Evolutionary conservation across 2,888 invertebrate genomes (phyloP).

Genomic region (Drosophila paramelanica): DNA sequence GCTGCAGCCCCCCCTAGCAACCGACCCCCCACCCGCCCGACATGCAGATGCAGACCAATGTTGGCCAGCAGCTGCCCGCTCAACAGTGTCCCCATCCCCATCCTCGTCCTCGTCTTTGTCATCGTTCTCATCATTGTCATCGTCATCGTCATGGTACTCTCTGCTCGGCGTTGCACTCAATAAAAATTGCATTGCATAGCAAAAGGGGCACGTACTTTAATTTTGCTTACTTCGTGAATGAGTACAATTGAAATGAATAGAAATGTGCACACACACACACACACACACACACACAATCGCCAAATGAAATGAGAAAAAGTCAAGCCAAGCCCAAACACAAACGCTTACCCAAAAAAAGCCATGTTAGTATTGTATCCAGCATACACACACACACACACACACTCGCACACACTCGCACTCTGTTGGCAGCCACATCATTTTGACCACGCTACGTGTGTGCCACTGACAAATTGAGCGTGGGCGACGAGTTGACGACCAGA

Average conservation of each 20-base stretch:
- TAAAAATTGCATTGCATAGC: slow-evolving; percentile 74
- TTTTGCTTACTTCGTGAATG: slow-evolving; percentile 77
- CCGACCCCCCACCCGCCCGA: no score
- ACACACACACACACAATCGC: slow-evolving; percentile 13
- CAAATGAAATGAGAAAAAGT: slow-evolving; percentile 23
- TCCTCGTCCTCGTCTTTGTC: not conserved
- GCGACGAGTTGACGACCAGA: slow-evolving; percentile 41
- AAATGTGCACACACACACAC: slow-evolving; percentile 44
- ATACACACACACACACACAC: not conserved
- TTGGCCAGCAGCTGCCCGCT: no score
- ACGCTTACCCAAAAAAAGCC: not conserved
- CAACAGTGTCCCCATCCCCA: no score
- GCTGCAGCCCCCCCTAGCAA: not conserved
- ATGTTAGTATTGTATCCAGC: not conserved
- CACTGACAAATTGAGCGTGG: slow-evolving; percentile 53
- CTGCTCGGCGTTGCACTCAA: slow-evolving; percentile 49
- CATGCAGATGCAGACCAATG: no score
- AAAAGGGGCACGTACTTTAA: slow-evolving; percentile 75
- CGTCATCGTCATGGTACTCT: slow-evolving; percentile 9
- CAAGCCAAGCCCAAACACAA: not conserved
- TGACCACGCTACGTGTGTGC: slow-evolving; percentile 38
- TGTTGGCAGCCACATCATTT: slow-evolving; percentile 5
- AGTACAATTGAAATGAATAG: slow-evolving; percentile 74
- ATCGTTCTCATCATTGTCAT: not conserved
- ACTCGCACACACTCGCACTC: not conserved